phyloP scores from a whole-genome alignment of 2,113 vertebrate species.

The Erythrolamprus reginae region DNA sequence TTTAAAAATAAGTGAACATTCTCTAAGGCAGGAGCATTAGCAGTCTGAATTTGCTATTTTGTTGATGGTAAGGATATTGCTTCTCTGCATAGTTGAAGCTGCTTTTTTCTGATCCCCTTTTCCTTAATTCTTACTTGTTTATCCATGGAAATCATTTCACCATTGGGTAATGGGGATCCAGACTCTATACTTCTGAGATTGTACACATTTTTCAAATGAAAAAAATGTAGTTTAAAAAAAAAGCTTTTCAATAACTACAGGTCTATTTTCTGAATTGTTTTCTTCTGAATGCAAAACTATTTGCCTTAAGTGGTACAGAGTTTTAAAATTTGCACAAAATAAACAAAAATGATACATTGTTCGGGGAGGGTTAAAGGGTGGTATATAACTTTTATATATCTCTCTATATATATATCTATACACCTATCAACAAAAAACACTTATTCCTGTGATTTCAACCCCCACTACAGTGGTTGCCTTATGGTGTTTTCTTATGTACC shows the following conservation, averaged over 20 bases:
- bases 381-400: constrained; percentile 14
- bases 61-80: constrained; percentile 36
- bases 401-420: background rate
- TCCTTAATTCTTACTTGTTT: constrained; percentile 58
- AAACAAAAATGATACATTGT: constrained; percentile 46
- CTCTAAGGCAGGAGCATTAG: constrained; percentile 56
- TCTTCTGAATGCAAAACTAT: constrained; percentile 62
- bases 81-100: constrained; percentile 58
- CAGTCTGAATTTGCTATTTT: constrained; percentile 55
- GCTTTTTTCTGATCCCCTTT: constrained; percentile 60
- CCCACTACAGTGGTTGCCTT: constrained; percentile 80
- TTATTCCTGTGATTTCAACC: constrained; percentile 55
- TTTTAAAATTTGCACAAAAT: constrained; percentile 82
- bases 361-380: constrained; percentile 71
- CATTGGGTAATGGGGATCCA: constrained; percentile 36
- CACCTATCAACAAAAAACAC: constrained; percentile 43
- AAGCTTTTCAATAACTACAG: constrained; percentile 53
- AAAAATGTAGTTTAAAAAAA: constrained; percentile 47
- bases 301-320: constrained; percentile 68
- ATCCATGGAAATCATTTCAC: constrained; percentile 54
- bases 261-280: constrained; percentile 62
- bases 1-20: constrained; percentile 54
- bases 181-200: constrained; percentile 41
- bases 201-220: constrained; percentile 48
- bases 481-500: constrained; percentile 74